Evolutionary conservation across 2,888 invertebrate species (phyloP), one percentile per base, ranked within the genome.

Genomic region (Globia sparganii): DNA sequence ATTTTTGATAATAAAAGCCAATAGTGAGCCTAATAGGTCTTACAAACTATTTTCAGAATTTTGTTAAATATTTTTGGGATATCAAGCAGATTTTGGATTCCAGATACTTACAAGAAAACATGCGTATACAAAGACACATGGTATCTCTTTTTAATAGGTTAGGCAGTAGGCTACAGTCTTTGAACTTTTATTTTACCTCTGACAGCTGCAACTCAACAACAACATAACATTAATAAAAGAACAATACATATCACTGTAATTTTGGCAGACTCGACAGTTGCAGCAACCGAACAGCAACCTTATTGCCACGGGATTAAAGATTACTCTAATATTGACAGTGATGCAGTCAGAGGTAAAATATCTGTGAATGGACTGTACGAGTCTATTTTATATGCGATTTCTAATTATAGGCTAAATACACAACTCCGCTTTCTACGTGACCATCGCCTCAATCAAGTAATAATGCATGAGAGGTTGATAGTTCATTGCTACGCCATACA

Each of bases 401-500:
- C 31, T 31, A 67, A 31, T 31, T 49, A 49, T 25, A 49, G 21
- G 43, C 66, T 43, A 6, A 21, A 28, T 43, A 46, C 8, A 31
- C 31, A 28, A 13, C 15, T 56, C 21, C n/a, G 58, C 67, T 25
- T 79, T 79, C 61, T 37, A 28, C 31, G 40, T 49, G 28, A 58
- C 67, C 56, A 9, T 18, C 8, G 4, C 53, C 75, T 69, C 2
- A 31, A 56, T 49, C 2, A 56, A 67, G n/a, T 67, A 66, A 67
- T 64, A 68, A 79, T 68, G 46, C 58, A 81, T 43, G 49, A 65
- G 68, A 68, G 64, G 56, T 69, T 56, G 28, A 68, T 53, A 53
- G 53, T 65, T 80, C 49, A 59, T 65, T 65, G 64, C 21, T 68
- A 31, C 77, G 40, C 21, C 40, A 43, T 53, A 64, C 5, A 43